Evolutionary conservation across 2,888 invertebrate genomes (phyloP).

Genomic region (Julus scanicus): DNA sequence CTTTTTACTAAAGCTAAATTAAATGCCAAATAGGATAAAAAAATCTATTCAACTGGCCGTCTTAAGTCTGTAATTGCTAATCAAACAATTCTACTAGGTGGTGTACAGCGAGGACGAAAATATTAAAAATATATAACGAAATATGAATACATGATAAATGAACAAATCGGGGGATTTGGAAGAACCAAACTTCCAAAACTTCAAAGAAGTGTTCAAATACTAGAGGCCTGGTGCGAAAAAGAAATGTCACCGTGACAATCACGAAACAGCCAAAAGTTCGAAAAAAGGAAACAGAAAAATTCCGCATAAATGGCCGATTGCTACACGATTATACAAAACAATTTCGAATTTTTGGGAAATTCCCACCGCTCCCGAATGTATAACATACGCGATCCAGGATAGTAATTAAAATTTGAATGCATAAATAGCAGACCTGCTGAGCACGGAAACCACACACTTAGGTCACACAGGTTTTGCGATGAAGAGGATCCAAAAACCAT

Average conservation of each 20-base stretch:
- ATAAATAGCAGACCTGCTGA: constrained; percentile 51
- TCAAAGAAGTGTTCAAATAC: background rate
- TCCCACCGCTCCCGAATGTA: constrained; percentile 14
- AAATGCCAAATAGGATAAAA: constrained; percentile 14
- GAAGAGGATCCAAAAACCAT: constrained; percentile 43
- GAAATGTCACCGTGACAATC: constrained; percentile 17
- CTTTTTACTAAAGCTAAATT: constrained; percentile 28
- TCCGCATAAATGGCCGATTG: constrained; percentile 24
- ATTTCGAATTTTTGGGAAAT: background rate
- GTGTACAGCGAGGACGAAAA: background rate
- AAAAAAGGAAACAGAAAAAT: background rate
- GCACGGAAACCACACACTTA: constrained; percentile 12
- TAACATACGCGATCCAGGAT: constrained; percentile 48
- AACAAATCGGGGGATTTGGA: background rate
- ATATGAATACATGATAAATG: background rate
- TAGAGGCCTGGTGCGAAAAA: constrained; percentile 28
- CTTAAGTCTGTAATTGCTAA: background rate
- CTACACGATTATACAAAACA: constrained; percentile 44
- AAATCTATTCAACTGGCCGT: constrained; percentile 29
- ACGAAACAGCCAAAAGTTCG: background rate
- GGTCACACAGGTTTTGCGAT: background rate
- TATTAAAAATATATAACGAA: background rate
- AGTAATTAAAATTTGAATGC: constrained; percentile 46
- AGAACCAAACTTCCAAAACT: background rate
- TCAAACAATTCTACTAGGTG: background rate